phyloP scores from a whole-genome alignment of 1,140 invertebrate species.

The Phymastichus coffea region DNA sequence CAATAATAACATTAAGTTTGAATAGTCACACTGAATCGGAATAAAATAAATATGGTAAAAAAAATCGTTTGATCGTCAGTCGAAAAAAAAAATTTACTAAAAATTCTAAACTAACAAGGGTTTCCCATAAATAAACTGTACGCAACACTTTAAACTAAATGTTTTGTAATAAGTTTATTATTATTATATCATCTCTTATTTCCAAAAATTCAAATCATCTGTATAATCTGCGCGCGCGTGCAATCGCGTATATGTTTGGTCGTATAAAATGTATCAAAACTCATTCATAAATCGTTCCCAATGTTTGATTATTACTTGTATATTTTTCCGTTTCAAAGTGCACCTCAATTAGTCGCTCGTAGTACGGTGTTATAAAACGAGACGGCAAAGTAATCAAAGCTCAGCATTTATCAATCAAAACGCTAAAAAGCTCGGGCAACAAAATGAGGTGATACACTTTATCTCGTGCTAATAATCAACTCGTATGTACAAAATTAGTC shows the following conservation, averaged over 20 bases:
- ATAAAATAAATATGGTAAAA: too few species aligned
- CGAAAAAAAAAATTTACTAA: too few species aligned
- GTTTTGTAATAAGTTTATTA: conserved; percentile 41
- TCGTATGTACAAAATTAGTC: conserved; percentile 27
- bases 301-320: conserved; percentile 29
- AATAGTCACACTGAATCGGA: too few species aligned
- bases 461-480: too few species aligned
- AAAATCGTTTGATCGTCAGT: too few species aligned
- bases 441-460: too few species aligned
- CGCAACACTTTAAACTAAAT: conserved; percentile 31
- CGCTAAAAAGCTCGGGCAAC: conserved; percentile 18
- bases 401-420: too few species aligned
- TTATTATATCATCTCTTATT: conserved; percentile 48
- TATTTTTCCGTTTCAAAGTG: conserved; percentile 7
- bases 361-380: too few species aligned
- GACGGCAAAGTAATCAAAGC: too few species aligned
- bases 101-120: too few species aligned
- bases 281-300: conserved; percentile 29
- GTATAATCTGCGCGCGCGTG: conserved; percentile 30
- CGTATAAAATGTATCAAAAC: conserved; percentile 57
- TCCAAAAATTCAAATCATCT: conserved; percentile 47
- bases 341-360: conserved; percentile 1
- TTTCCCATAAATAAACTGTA: conserved; percentile 19
- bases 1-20: too few species aligned
- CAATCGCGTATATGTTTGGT: conserved; percentile 38